These are phyloP conservation scores for Podarcis cretensis DNA, from an alignment of 2,113 vertebrate genomes.

Conservation along the genomic window DNA sequence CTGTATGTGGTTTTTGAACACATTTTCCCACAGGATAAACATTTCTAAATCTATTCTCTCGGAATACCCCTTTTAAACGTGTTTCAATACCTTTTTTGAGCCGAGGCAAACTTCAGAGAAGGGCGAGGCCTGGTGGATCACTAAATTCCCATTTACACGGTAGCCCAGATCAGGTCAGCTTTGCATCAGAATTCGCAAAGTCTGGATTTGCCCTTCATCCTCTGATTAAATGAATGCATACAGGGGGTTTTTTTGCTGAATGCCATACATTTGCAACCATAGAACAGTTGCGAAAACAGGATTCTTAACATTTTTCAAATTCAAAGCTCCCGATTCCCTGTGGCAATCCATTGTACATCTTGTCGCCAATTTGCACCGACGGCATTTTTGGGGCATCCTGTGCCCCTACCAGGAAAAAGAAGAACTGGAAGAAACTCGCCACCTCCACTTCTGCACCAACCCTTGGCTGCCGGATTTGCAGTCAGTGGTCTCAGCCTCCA, in stretches of 20 bases:
- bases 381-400: neutral
- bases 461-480: constrained; percentile 24
- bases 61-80: too few relatives aligned
- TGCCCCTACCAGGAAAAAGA: neutral
- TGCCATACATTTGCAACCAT: neutral
- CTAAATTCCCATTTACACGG: too few relatives aligned
- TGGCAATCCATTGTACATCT: neutral
- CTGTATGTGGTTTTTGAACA: too few relatives aligned
- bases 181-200: neutral
- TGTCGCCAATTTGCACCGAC: neutral
- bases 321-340: neutral
- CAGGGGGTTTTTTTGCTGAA: neutral
- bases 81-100: too few relatives aligned
- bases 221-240: neutral
- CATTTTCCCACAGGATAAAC: too few relatives aligned
- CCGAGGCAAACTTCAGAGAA: too few relatives aligned
- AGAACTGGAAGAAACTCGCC: neutral
- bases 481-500: constrained; percentile 27
- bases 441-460: constrained; percentile 22
- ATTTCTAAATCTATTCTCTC: too few relatives aligned
- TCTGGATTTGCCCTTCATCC: neutral
- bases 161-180: too few relatives aligned
- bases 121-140: too few relatives aligned
- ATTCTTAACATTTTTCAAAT: neutral
- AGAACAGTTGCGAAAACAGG: neutral